These are phyloP conservation scores for Chionodraco myersi DNA, from an alignment of 2,113 vertebrate species.

Conservation along the genomic window DNA sequence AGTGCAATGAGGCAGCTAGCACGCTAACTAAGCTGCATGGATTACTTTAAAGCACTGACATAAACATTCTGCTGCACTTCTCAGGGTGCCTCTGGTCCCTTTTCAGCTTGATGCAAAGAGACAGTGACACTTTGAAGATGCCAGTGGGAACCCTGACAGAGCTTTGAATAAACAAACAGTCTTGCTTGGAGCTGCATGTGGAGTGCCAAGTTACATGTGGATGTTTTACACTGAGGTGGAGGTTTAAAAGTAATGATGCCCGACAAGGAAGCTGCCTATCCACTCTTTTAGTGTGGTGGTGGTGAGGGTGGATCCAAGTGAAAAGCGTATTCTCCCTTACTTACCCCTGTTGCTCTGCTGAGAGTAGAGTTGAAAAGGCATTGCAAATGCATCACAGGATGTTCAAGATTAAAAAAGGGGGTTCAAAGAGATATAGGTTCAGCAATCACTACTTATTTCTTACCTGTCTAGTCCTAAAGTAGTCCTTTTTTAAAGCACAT, in stretches of 20 bases:
- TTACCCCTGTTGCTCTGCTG: background rate
- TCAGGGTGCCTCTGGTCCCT: slow-evolving; percentile 51
- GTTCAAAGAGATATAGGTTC: background rate
- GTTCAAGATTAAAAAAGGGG: no score
- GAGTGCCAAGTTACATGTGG: slow-evolving; percentile 30
- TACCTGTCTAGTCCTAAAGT: background rate
- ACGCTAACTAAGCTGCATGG: slow-evolving; percentile 43
- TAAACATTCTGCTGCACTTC: slow-evolving; percentile 70
- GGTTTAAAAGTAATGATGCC: slow-evolving; percentile 18
- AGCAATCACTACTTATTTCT: background rate
- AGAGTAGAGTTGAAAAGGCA: background rate
- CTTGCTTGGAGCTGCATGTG: slow-evolving; percentile 39
- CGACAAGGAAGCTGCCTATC: background rate
- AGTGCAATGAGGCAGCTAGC: slow-evolving; percentile 24
- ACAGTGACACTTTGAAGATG: slow-evolving; percentile 67
- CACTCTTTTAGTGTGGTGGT: background rate
- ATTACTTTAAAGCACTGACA: slow-evolving; percentile 71
- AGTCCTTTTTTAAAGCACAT: no score
- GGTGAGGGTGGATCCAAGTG: background rate
- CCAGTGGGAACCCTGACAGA: slow-evolving; percentile 61
- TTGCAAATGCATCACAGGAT: background rate
- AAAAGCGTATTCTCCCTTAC: background rate
- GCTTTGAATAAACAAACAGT: slow-evolving; percentile 62
- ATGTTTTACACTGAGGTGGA: slow-evolving; percentile 37
- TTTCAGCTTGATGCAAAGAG: slow-evolving; percentile 70